phyloP scores from a whole-genome alignment of 2,113 vertebrate species.

The Parus major region DNA sequence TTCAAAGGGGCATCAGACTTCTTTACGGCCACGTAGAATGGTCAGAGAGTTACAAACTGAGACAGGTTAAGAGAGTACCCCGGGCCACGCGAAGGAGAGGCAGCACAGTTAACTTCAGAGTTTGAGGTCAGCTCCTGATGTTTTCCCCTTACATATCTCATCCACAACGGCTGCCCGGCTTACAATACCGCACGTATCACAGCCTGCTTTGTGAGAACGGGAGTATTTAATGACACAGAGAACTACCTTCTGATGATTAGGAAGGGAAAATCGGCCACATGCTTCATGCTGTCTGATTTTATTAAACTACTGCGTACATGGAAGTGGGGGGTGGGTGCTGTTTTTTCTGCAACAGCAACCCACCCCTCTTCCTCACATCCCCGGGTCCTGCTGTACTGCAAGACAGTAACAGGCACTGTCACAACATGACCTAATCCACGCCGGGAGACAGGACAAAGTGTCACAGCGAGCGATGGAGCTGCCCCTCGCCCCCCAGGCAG shows the following conservation, averaged over 20 bases:
- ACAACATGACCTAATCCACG: not conserved
- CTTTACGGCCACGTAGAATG: not conserved
- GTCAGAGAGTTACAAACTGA: not conserved
- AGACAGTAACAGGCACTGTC: not conserved
- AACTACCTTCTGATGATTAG: conserved; percentile 18
- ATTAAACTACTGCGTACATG: conserved; percentile 5
- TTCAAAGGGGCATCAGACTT: not conserved
- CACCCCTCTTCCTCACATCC: not conserved
- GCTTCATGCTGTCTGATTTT: conserved; percentile 59
- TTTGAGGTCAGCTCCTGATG: conserved; percentile 18
- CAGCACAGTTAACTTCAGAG: not conserved
- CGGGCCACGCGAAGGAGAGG: not conserved
- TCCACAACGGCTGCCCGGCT: not conserved
- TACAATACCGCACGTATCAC: not conserved
- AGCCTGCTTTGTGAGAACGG: not conserved
- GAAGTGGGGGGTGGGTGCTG: not conserved
- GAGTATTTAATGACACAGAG: conserved; percentile 17
- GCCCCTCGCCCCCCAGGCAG: not conserved
- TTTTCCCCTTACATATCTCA: not conserved
- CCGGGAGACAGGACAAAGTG: not conserved
- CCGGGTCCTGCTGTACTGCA: not conserved
- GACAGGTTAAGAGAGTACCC: not conserved
- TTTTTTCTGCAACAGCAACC: not conserved
- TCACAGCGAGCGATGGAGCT: not conserved
- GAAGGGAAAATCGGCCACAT: not conserved